Evolutionary conservation across 2,888 invertebrate species (phyloP).

Genomic region (Mythimna albipuncta): DNA sequence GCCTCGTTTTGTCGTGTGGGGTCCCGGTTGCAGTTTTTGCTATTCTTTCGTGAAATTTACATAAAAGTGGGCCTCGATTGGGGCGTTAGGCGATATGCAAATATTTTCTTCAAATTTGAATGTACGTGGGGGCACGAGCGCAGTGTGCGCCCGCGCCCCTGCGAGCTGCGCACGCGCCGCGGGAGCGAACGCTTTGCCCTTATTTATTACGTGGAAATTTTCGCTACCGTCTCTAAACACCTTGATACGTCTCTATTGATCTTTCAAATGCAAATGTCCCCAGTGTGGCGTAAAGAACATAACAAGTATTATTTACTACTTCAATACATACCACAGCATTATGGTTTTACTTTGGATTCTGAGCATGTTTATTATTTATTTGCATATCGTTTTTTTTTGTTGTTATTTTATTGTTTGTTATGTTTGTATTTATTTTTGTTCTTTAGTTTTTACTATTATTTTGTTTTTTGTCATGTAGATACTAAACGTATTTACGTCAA

Average conservation of each 20-base stretch:
- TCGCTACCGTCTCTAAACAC: slow-evolving; percentile 76
- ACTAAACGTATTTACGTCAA: slow-evolving; percentile 75
- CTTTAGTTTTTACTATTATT: slow-evolving; percentile 83
- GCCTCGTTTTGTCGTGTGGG: slow-evolving; percentile 81
- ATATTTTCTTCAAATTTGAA: slow-evolving; percentile 88
- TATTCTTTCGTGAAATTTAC: slow-evolving; percentile 85
- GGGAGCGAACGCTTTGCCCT: slow-evolving; percentile 78
- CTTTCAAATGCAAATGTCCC: slow-evolving; percentile 86
- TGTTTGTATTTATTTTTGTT: slow-evolving; percentile 91
- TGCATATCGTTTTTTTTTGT: slow-evolving; percentile 86
- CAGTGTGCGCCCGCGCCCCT: slow-evolving; percentile 68
- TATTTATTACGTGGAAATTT: slow-evolving; percentile 83
- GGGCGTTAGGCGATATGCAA: slow-evolving; percentile 90
- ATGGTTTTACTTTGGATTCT: slow-evolving; percentile 66
- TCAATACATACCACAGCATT: slow-evolving; percentile 65
- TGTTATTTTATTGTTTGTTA: slow-evolving; percentile 80
- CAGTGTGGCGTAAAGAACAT: slow-evolving; percentile 70
- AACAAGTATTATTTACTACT: slow-evolving; percentile 76
- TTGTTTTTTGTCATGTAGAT: slow-evolving; percentile 81
- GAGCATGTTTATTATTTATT: slow-evolving; percentile 77
- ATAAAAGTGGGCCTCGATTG: slow-evolving; percentile 85
- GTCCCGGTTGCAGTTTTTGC: slow-evolving; percentile 86
- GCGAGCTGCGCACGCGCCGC: slow-evolving; percentile 82
- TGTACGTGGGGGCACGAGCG: slow-evolving; percentile 76
- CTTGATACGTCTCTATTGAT: slow-evolving; percentile 80